phyloP scores from a whole-genome alignment of 2,113 vertebrate species.

The Daphoenositta chrysoptera region DNA sequence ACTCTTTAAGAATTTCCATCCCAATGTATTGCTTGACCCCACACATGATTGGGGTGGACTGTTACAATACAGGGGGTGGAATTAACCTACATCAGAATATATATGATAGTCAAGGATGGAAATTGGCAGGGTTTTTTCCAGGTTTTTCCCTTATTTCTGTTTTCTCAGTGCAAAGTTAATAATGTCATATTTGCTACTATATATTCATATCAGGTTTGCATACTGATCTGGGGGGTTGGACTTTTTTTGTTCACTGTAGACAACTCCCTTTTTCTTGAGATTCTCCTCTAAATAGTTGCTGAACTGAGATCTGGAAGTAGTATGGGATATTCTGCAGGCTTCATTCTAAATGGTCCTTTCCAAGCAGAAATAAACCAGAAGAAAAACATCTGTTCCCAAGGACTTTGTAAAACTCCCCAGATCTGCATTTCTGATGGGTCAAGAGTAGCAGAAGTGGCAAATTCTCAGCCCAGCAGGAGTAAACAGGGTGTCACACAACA shows the following conservation, averaged over 20 bases:
- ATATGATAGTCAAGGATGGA: neutral
- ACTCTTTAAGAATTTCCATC: neutral
- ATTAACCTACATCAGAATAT: neutral
- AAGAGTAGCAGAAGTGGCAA: neutral
- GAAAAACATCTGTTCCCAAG: neutral
- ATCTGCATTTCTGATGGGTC: neutral
- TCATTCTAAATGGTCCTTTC: neutral
- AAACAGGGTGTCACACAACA: neutral
- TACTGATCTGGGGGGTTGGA: neutral
- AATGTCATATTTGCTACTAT: neutral
- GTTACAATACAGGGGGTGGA: neutral
- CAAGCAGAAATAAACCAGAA: neutral
- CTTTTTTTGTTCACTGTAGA: neutral
- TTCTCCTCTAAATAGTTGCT: neutral
- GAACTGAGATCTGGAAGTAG: neutral
- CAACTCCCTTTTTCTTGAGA: neutral
- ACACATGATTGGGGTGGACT: rapidly evolving
- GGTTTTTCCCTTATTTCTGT: neutral
- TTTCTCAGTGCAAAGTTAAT: neutral
- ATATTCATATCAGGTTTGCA: neutral
- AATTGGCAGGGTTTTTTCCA: neutral
- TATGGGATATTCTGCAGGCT: neutral
- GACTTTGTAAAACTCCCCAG: neutral
- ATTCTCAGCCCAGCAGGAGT: neutral
- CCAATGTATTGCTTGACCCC: rapidly evolving